Evolutionary conservation across 37 sponge, comb jelly and placozoan species (phyloP).

Genomic region (Eunapius fragilis): DNA sequence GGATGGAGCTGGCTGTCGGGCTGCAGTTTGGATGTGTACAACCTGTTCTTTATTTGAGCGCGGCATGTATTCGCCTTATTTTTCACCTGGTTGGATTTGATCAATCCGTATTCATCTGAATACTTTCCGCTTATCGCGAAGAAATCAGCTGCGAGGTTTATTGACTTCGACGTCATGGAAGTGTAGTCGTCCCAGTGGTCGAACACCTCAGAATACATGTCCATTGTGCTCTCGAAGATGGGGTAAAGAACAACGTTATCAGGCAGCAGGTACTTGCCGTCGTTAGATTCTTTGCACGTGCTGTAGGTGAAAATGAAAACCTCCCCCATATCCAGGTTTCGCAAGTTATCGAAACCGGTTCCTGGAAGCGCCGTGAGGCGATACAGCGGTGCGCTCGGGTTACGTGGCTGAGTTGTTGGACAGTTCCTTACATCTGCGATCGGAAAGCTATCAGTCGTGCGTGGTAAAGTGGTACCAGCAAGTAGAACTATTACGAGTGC

Average conservation of each 20-base stretch:
- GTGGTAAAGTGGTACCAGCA: no score
- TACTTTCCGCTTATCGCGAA: slow-evolving; percentile 64
- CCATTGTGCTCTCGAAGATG: slow-evolving; percentile 50
- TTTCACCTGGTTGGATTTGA: slow-evolving; percentile 44
- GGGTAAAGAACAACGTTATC: slow-evolving; percentile 56
- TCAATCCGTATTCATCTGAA: slow-evolving; percentile 32
- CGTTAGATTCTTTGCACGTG: slow-evolving; percentile 59
- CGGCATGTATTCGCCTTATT: slow-evolving; percentile 42
- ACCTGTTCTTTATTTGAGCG: slow-evolving; percentile 42
- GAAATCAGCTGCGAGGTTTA: slow-evolving; percentile 47
- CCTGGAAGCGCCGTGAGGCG: slow-evolving; percentile 80
- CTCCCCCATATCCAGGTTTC: slow-evolving; percentile 72
- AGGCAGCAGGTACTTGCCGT: slow-evolving; percentile 73
- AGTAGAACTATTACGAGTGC: no score
- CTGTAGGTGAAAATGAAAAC: slow-evolving; percentile 59
- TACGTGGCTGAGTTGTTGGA: slow-evolving; percentile 16
- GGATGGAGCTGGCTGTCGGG: slow-evolving; percentile 50
- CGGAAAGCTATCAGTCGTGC: background rate
- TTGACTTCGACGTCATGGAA: slow-evolving; percentile 41
- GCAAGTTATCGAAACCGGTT: slow-evolving; percentile 73
- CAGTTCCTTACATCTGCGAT: slow-evolving; percentile 78
- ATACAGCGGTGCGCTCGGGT: slow-evolving; percentile 35
- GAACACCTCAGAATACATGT: slow-evolving; percentile 49
- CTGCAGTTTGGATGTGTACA: slow-evolving; percentile 51
- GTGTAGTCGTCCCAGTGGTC: slow-evolving; percentile 66